Percentiles rank a stretch among this genome's conserved stretches.
Conservation (phyloP, 2,797 vertebrate species). For the Gymnopithys bicolor region DNA sequence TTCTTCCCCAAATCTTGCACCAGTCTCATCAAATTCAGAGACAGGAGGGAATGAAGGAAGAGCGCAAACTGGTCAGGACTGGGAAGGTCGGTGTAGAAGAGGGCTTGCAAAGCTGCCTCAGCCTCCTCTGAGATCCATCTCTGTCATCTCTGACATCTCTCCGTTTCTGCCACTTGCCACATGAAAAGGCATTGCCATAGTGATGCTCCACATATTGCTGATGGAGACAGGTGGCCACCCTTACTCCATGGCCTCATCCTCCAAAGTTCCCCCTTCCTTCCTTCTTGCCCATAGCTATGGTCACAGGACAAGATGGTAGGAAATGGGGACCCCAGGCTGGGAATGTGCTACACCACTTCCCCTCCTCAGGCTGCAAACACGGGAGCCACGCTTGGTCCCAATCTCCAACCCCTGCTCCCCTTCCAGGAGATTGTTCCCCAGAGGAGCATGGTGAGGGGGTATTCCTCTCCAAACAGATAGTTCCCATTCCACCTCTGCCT, state of each 20-base stretch:
- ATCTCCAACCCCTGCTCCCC: background rate
- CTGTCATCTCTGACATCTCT: slow-evolving; percentile 47
- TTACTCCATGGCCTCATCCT: background rate
- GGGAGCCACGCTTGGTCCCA: background rate
- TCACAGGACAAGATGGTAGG: background rate
- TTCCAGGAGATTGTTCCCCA: background rate
- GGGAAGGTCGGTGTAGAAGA: background rate
- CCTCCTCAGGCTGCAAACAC: background rate
- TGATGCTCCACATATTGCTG: slow-evolving; percentile 64
- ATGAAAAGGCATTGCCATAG: slow-evolving; percentile 76
- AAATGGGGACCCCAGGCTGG: background rate
- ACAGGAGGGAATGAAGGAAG: background rate
- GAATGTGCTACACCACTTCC: background rate
- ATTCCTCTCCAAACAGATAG: slow-evolving; percentile 5
- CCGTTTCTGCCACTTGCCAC: slow-evolving; percentile 67
- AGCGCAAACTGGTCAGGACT: background rate
- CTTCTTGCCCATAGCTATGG: background rate
- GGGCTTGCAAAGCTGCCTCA: background rate
- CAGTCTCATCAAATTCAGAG: background rate
- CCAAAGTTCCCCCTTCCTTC: background rate
- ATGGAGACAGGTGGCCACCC: slow-evolving; percentile 13
- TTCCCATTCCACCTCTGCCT: background rate
- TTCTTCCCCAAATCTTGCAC: background rate
- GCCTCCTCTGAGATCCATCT: background rate
- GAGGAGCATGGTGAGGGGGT: background rate